Conservation (phyloP, 92 coral and sea anemone genomes). For the Heliopora coerulea region DNA sequence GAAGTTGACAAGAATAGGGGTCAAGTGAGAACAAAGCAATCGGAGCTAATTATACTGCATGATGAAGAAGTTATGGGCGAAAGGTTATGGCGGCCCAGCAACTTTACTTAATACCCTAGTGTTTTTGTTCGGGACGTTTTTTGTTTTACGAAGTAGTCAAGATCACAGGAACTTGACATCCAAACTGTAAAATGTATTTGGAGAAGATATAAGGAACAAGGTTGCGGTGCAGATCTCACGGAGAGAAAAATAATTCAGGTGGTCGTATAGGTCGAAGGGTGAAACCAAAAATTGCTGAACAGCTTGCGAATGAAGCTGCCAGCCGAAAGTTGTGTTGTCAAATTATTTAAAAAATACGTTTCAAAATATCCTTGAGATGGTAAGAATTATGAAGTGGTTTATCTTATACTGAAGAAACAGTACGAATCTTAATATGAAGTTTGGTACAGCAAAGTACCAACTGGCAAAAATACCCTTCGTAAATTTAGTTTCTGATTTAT, state of each 20-base stretch:
- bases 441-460: slow-evolving; percentile 26
- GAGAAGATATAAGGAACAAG: slow-evolving; percentile 8
- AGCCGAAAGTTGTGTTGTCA: slow-evolving; percentile 31
- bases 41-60: slow-evolving; percentile 17
- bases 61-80: slow-evolving; percentile 17
- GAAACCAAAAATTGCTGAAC: slow-evolving; percentile 23
- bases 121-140: slow-evolving; percentile 32
- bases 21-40: slow-evolving; percentile 15
- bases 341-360: slow-evolving; percentile 9
- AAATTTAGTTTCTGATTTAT: slow-evolving; percentile 6
- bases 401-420: neutral
- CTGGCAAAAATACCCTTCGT: slow-evolving; percentile 8
- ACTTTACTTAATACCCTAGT: slow-evolving; percentile 23
- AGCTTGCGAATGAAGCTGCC: slow-evolving; percentile 35
- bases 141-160: slow-evolving; percentile 26
- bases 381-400: neutral
- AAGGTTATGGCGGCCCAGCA: slow-evolving; percentile 32
- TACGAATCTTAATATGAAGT: slow-evolving; percentile 4
- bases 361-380: slow-evolving; percentile 23
- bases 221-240: too few species aligned
- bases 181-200: slow-evolving; percentile 26
- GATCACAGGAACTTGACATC: slow-evolving; percentile 36
- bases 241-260: too few species aligned
- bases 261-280: too few species aligned
- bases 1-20: slow-evolving; percentile 19